Percentiles rank a stretch among this genome's conserved stretches.
Conservation (phyloP, 2,888 invertebrate genomes). For the Smittia sp. region DNA sequence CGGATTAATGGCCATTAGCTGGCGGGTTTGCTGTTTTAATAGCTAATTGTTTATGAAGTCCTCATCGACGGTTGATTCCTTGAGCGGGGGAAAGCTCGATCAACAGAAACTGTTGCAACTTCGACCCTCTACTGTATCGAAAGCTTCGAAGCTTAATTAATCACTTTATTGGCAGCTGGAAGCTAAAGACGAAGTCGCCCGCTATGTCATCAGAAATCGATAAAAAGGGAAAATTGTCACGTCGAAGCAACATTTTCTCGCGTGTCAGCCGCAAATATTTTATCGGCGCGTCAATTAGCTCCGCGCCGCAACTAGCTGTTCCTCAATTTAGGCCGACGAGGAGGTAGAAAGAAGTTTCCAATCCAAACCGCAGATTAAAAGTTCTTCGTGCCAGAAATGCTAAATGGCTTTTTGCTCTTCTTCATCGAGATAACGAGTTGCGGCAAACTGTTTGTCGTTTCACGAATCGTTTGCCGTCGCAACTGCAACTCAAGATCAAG, state of each 20-base stretch:
- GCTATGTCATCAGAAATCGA: background rate
- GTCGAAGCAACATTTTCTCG: background rate
- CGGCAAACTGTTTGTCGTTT: no score
- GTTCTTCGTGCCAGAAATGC: no score
- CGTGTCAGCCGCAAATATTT: background rate
- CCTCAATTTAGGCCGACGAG: no score
- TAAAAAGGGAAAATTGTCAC: background rate
- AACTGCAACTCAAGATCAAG: background rate
- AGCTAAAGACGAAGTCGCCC: background rate
- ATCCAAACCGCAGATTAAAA: no score
- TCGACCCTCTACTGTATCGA: background rate
- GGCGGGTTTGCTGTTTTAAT: background rate
- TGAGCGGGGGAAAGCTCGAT: no score
- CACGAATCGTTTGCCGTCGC: no score
- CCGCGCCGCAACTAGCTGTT: no score
- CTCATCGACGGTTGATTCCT: background rate
- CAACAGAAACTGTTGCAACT: no score
- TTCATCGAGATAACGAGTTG: no score
- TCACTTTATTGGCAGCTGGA: conserved; percentile 12
- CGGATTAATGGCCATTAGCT: background rate
- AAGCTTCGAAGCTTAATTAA: background rate
- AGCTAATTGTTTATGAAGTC: background rate
- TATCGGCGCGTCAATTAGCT: no score
- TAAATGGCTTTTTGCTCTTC: no score
- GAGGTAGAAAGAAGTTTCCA: no score